Percentiles rank a stretch among this genome's conserved stretches.
These are phyloP conservation scores for Nymphicus hollandicus DNA, from an alignment of 2,113 vertebrate genomes.

Conservation along the genomic window DNA sequence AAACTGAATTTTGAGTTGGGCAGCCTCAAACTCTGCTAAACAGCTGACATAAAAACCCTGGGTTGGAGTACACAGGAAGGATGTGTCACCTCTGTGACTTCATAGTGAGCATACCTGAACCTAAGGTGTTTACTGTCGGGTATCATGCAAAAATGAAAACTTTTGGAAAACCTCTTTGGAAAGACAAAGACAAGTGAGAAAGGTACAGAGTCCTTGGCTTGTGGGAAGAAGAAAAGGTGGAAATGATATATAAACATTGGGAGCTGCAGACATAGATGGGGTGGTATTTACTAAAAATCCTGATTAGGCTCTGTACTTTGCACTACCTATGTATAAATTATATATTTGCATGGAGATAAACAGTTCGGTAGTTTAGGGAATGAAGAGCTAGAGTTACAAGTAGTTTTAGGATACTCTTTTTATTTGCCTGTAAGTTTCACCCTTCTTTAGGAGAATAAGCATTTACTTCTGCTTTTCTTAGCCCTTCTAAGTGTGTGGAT, in stretches of 20 bases:
- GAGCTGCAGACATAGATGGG: not conserved
- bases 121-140: not conserved
- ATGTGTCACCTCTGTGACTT: not conserved
- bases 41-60: not conserved
- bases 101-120: not conserved
- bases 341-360: not conserved
- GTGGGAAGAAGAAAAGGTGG: not conserved
- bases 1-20: not conserved
- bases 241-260: fast-evolving
- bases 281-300: not conserved
- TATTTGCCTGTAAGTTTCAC: not conserved
- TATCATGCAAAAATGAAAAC: not conserved
- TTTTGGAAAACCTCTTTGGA: not conserved
- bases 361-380: not conserved
- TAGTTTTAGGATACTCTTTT: not conserved
- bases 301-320: not conserved
- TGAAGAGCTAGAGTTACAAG: not conserved
- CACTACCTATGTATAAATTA: too few relatives aligned
- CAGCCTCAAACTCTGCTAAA: not conserved
- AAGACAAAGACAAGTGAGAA: not conserved
- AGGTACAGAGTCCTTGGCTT: not conserved
- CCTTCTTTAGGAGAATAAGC: not conserved
- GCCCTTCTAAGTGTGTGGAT: not conserved
- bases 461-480: not conserved
- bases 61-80: not conserved